Evolutionary conservation across 2,888 invertebrate species (phyloP), one percentile per base, ranked within the genome.

Genomic region (Osmoderma eremita): DNA sequence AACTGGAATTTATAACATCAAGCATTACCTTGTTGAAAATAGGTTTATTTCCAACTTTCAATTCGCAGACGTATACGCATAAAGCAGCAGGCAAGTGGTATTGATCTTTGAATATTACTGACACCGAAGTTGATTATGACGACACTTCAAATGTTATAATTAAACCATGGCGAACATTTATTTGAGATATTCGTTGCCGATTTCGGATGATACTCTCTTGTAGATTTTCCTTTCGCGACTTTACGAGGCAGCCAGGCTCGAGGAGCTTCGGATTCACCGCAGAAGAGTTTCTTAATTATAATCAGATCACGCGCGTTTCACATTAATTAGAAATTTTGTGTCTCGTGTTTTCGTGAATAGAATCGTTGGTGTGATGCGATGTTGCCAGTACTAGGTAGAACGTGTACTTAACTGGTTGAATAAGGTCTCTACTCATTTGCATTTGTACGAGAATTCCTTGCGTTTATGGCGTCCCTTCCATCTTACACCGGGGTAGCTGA

Each of bases 241-340:
- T 17, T 24, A 12, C 17, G 17, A 38, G 51, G 41, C 36, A 54
- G n/a, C 36, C 48, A n/a, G n/a, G n/a, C 30, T 17, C 13, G n/a
- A n/a, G n/a, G n/a, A 48, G 30, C 10, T 30, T 17, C 45, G 36
- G 36, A 48, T 45, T 61, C 12, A 36, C 45, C 15, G 18, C 45
- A 24, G 18, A 45, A 56, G 30, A 58, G 18, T 49, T 56, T 39
- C 42, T 73, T 74, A 76, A 76, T 75, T 74, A 75, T 74, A 75
- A 74, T 75, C 75, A 74, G 75, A 76, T 76, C 74, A 73, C 71
- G 69, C 66, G 63, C 71, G 70, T 72, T 75, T 74, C 73, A 71
- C 74, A 74, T 74, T 75, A 75, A 74, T 74, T 73, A 72, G 71
- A 64, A 67, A 64, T 56, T 65, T 65, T 65, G 65, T 45, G 45